Base-by-base conservation (phyloP, 2,113 vertebrate species). In the Odocoileus virginianus region DNA sequence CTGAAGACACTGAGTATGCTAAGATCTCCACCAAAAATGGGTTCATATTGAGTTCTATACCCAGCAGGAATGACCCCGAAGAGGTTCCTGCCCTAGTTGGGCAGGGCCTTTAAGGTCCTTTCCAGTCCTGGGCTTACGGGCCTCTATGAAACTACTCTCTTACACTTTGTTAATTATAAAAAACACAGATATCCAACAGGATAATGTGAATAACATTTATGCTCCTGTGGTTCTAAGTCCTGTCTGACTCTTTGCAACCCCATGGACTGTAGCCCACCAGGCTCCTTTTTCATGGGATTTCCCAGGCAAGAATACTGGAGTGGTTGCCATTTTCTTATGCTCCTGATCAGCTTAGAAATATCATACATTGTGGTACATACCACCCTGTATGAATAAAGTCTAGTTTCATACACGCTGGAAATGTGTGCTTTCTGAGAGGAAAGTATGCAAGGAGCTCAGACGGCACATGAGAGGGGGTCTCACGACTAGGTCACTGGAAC, bases 21-120 rank as follows among this genome's bases (percentile, higher is more conserved):
- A 23, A 74, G 36, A 55, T 78, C 19, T 7, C 50, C 45, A 57
- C 13, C 43, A 23, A 81, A 27, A 64, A 7, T 40, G 40, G 40
- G 27, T 6, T 40, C 33, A 7, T 7, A 12, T 0, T 3, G 30
- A 45, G 13, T 2, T 13, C 3, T 83, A 55, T 3, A 5, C 13
- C 19, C 54, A 6, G 45, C 21, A 40, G 78, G 21, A 19, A 57
- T 14, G 11, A 25, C 10, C 3, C 0, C 6, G 1, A 54, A 17
- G 19, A 85, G 60, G 78, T 3, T 19, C 54, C 74, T 64, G 30
- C 25, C 17, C 27, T 45, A 10, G 14, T 30, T 15, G 7, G 45
- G 19, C 40, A 27, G 4, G 10, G n/a, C 27, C 67, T n/a, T 15
- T 30, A 40, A 19, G 19, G 45, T n/a, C 40, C 30, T 74, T 33